Percentiles rank a stretch among this genome's conserved stretches.
These are phyloP conservation scores for Arnoldichthys spilopterus DNA, from an alignment of 2,797 vertebrate species.

Conservation along the genomic window DNA sequence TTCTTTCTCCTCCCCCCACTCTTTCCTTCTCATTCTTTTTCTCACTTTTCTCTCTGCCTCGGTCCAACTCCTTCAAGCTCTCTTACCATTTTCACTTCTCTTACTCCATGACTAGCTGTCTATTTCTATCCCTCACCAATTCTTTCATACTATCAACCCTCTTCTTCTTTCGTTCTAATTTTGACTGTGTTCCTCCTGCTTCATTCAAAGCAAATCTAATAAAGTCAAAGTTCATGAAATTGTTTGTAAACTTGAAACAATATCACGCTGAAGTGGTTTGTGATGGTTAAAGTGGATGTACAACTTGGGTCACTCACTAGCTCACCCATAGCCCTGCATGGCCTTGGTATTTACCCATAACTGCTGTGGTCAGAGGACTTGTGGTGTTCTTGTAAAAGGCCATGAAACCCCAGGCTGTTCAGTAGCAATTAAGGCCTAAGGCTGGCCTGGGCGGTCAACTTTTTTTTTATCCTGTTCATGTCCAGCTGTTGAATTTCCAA, in stretches of 20 bases:
- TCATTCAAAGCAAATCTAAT: too few relatives aligned
- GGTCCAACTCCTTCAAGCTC: too few relatives aligned
- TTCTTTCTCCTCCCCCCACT: background rate
- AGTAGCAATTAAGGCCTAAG: background rate
- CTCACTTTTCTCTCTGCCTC: background rate
- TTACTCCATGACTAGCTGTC: background rate
- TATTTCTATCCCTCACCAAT: background rate
- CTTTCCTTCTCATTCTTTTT: background rate
- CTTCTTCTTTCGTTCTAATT: too few relatives aligned
- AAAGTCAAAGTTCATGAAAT: too few relatives aligned
- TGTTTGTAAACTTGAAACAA: too few relatives aligned
- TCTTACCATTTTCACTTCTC: too few relatives aligned
- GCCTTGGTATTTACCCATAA: background rate
- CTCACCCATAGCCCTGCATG: background rate
- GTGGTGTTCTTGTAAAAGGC: background rate
- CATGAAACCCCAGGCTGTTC: background rate
- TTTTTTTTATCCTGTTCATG: background rate
- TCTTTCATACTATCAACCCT: background rate
- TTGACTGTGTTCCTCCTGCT: too few relatives aligned
- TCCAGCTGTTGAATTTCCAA: background rate
- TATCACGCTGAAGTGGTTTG: too few relatives aligned
- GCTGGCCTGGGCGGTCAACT: background rate
- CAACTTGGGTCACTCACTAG: background rate
- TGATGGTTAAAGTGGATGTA: too few relatives aligned
- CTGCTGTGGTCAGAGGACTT: slow-evolving; percentile 1